phyloP scores from a whole-genome alignment of 2,113 vertebrate genomes.

The Rostratula benghalensis region DNA sequence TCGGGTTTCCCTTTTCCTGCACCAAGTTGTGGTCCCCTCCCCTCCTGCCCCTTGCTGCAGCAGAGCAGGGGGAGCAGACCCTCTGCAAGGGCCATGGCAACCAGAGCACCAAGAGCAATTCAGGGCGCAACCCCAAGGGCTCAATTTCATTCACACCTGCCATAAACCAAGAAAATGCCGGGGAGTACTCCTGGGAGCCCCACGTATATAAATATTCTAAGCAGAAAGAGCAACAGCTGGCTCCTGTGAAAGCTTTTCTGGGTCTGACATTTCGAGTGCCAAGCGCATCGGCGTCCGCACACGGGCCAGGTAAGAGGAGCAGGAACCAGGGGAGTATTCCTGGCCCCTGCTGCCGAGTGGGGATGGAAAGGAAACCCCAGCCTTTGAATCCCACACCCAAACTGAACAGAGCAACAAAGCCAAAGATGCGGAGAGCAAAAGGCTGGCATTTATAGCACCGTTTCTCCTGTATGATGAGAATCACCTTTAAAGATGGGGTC shows the following conservation, averaged over 20 bases:
- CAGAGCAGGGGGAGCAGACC: not conserved
- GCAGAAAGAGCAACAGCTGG: not conserved
- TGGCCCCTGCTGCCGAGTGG: accelerated
- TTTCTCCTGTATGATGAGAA: not conserved
- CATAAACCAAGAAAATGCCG: not conserved
- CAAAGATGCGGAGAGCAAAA: not conserved
- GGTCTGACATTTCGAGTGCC: accelerated
- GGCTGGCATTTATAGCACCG: not conserved
- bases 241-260: not conserved
- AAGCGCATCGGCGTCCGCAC: accelerated
- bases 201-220: not conserved
- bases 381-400: not conserved
- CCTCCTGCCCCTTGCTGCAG: not conserved
- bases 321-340: not conserved
- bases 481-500: not conserved
- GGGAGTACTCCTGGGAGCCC: not conserved
- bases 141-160: not conserved
- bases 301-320: not conserved
- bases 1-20: not conserved
- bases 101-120: not conserved
- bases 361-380: not conserved
- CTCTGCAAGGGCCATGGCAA: not conserved
- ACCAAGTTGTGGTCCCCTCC: not conserved
- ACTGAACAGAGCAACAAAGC: not conserved
- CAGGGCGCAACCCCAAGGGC: accelerated